These are phyloP conservation scores for Mustela lutreola DNA, from an alignment of 2,113 vertebrate genomes.

Conservation along the genomic window DNA sequence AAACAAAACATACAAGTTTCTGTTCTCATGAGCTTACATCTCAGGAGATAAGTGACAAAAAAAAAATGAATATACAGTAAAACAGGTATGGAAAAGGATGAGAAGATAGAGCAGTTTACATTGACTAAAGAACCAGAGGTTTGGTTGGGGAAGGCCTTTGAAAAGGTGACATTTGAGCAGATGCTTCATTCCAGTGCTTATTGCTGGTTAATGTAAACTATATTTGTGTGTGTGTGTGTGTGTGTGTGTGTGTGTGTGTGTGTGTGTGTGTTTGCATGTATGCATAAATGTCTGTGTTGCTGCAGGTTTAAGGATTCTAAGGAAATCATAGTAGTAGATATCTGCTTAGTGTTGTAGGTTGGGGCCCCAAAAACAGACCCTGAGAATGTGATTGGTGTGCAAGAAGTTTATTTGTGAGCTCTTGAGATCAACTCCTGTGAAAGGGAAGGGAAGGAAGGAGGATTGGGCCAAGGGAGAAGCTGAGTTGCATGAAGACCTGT, in stretches of 20 bases:
- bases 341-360: neutral
- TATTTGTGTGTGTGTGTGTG: neutral
- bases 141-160: neutral
- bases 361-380: neutral
- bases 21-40: neutral
- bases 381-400: neutral
- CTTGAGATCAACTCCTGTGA: neutral
- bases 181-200: neutral
- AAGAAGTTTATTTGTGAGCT: neutral
- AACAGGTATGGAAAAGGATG: neutral
- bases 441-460: neutral
- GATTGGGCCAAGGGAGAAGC: neutral
- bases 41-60: neutral
- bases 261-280: too few species aligned
- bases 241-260: too few species aligned
- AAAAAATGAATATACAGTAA: neutral
- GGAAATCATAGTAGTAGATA: neutral
- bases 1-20: neutral
- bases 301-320: neutral
- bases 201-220: neutral
- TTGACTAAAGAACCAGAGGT: neutral
- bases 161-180: neutral
- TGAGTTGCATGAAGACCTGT: rapidly evolving
- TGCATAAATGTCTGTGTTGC: neutral
- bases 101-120: neutral